Evolutionary conservation across 2,888 invertebrate species (phyloP), one percentile per base, ranked within the genome.

Genomic region (Cryptocheilus praepositus): DNA sequence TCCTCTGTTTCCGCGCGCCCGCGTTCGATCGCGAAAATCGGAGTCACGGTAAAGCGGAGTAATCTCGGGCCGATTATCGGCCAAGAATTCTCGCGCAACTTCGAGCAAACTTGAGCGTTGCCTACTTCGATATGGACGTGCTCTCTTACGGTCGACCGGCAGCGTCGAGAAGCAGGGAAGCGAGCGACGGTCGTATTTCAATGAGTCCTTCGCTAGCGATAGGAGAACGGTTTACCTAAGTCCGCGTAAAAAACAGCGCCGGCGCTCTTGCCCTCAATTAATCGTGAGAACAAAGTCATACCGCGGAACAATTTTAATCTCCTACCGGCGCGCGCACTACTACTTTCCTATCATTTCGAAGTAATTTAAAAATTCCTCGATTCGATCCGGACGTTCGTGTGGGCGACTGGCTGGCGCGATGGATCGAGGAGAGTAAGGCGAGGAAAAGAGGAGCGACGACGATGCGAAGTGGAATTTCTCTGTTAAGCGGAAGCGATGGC

Each of bases 321-420:
- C 49, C 16, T 49, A 49, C 49, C 18, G 16, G 18, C 49, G 45
- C 25, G 25, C 25, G 25, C 25, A 2, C 25, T 25, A 2, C 25
- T 7, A 1, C 36, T 36, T 52, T 51, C 28, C 64, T 67, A 49
- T 65, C 63, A 66, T 69, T 52, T 55, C 58, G 43, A 36, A 21
- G 73, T 54, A 66, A 73, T 59, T 73, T 69, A 61, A 72, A 59
- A 55, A 58, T 61, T 58, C 21, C 61, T 28, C 28, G 63, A 69
- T 73, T 69, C 73, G 73, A 64, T 49, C 54, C 69, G 73, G 68
- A 63, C 52, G 73, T 62, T 72, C 52, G 55, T 49, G 19, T 19
- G 49, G 13, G 15, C 25, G 25, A 25, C 25, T 21, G 44, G 44
- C 49, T 25, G n/a, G 63, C 22, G 55, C 54, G 55, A 36, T 60